Percentiles rank a stretch among this genome's conserved stretches.
Evolutionary conservation across 1,140 invertebrate genomes (phyloP).

Genomic region (Trachymyrmex cornetzi): DNA sequence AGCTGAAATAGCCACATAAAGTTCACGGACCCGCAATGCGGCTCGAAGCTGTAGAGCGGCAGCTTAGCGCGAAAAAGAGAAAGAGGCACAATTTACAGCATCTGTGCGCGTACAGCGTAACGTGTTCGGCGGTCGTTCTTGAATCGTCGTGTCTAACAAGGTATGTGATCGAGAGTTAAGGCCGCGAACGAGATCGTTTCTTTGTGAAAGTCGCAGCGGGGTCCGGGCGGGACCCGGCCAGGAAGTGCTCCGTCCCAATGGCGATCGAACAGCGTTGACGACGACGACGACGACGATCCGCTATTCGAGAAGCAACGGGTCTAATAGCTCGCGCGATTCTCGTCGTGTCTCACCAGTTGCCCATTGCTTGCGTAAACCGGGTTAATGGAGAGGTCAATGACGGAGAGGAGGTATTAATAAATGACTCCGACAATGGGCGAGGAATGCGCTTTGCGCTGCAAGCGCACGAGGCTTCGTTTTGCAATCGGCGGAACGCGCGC

Average conservation of each 20-base stretch:
- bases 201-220: conserved; percentile 70
- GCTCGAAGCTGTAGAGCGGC: not conserved
- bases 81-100: conserved; percentile 64
- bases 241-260: conserved; percentile 63
- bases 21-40: not conserved
- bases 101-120: conserved; percentile 55
- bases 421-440: conserved; percentile 70
- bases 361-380: conserved; percentile 72
- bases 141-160: conserved; percentile 73
- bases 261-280: conserved; percentile 34
- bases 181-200: conserved; percentile 74
- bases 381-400: conserved; percentile 76
- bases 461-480: conserved; percentile 41
- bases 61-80: not conserved
- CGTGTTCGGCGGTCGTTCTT: conserved; percentile 56
- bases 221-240: conserved; percentile 46
- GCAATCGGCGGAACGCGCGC: conserved; percentile 56
- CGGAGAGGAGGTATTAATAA: conserved; percentile 73
- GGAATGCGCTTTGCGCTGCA: conserved; percentile 64
- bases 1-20: conserved; percentile 6
- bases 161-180: conserved; percentile 74
- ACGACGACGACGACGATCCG: conserved; percentile 30
- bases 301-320: conserved; percentile 47
- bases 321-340: conserved; percentile 70
- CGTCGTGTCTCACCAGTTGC: conserved; percentile 16